Evolutionary conservation across 2,888 invertebrate species (phyloP).

Genomic region (Lottia gigantea): DNA sequence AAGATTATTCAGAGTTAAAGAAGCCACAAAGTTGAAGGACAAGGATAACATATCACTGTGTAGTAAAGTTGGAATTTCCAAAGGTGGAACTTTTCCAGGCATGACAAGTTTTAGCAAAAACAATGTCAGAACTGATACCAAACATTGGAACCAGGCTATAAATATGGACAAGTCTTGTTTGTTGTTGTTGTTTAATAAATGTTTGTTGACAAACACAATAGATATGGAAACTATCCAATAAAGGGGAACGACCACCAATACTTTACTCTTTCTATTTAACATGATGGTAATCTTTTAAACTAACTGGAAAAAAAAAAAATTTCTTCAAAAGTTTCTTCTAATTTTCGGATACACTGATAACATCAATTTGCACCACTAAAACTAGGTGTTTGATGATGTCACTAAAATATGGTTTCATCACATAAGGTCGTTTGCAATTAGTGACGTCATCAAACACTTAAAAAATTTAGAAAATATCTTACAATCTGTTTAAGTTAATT

Average conservation of each 20-base stretch:
- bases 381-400: too few species aligned
- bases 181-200: slow-evolving; percentile 70
- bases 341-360: too few species aligned
- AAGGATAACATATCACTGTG: slow-evolving; percentile 53
- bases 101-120: slow-evolving; percentile 20
- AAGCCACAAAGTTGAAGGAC: slow-evolving; percentile 56
- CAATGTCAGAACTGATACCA: slow-evolving; percentile 52
- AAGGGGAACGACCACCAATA: slow-evolving; percentile 47
- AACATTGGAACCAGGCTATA: slow-evolving; percentile 65
- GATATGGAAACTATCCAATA: slow-evolving; percentile 87
- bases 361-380: too few species aligned
- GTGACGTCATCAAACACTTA: too few species aligned
- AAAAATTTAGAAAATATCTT: too few species aligned
- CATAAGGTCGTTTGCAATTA: too few species aligned
- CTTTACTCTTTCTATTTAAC: slow-evolving; percentile 19
- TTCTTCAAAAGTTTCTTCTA: too few species aligned
- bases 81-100: slow-evolving; percentile 32
- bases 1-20: slow-evolving; percentile 65
- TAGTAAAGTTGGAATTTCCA: slow-evolving; percentile 36
- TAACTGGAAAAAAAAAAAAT: too few species aligned
- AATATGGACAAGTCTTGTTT: slow-evolving; percentile 62
- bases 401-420: too few species aligned
- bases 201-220: slow-evolving; percentile 95
- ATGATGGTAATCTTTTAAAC: neutral
- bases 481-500: too few species aligned